phyloP scores from a whole-genome alignment of 2,888 invertebrate genomes.

The Cheilosia scutellata region DNA sequence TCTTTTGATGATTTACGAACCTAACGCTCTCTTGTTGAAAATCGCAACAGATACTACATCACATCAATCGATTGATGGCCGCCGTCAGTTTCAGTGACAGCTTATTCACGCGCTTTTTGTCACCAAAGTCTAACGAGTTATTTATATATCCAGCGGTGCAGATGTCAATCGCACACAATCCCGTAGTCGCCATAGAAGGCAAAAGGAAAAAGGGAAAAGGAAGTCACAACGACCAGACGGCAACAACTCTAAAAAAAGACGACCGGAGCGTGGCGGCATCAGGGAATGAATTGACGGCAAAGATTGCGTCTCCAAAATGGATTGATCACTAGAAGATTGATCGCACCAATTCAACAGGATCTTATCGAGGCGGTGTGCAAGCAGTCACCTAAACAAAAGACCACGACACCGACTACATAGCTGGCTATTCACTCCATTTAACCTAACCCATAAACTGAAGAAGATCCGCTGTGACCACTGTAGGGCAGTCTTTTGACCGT shows the following conservation, averaged over 20 bases:
- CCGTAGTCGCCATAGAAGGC: conserved; percentile 1
- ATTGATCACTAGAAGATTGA: conserved; percentile 70
- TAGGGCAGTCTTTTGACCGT: conserved; percentile 36
- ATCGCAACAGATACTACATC: conserved; percentile 19
- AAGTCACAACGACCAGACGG: conserved; percentile 15
- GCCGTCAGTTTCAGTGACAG: conserved; percentile 29
- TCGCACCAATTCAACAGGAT: conserved; percentile 59
- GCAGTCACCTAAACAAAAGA: conserved; percentile 41
- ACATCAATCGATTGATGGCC: conserved; percentile 25
- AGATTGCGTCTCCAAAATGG: conserved; percentile 67
- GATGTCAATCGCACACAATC: conserved; percentile 12
- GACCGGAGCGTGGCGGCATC: not conserved
- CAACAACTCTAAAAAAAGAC: conserved; percentile 27
- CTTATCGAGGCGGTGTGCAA: conserved; percentile 50
- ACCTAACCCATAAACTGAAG: conserved; percentile 20
- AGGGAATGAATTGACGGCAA: conserved; percentile 19
- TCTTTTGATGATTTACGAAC: not conserved
- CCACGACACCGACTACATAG: conserved; percentile 12
- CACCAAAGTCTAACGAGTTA: conserved; percentile 43
- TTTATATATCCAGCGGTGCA: conserved; percentile 32
- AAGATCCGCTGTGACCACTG: conserved; percentile 57
- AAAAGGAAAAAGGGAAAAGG: not conserved
- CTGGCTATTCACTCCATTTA: conserved; percentile 47
- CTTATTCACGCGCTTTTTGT: conserved; percentile 63
- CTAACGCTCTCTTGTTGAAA: not conserved